Evolutionary conservation across 2,888 invertebrate species (phyloP), one percentile per base, ranked within the genome.

Genomic region (Acholoe squamosa): DNA sequence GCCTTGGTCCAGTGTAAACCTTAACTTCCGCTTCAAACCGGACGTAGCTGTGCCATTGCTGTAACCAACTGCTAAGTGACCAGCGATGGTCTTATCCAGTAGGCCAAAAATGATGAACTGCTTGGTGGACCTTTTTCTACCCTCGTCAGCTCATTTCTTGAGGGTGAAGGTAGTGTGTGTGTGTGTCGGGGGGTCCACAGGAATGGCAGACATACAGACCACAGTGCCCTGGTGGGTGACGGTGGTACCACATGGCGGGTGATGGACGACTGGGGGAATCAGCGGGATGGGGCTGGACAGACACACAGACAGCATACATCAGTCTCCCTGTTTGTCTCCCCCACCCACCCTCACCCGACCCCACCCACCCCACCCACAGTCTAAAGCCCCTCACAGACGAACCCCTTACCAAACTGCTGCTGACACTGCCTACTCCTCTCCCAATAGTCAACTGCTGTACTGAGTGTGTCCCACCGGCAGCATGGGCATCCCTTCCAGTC

Each of bases 231-330:
- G 54, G 86, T 28, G 56, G 54, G 54, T 5, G 86, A 16, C 52
- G 86, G 56, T 7, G 80, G 80, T 34, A 43, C 80, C 86, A 86
- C 86, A 86, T 86, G 86, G 86, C 86, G 52, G 31, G 86, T 86
- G 86, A 86, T 28, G 28, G 28, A 86, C 56, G 86, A 56, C n/a
- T 28, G 54, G 54, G 25, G 86, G 86, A 86, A 86, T 52, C 86
- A 54, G 86, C 56, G 86, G 86, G 86, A 86, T 31, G 86, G 52
- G 86, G 54, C 52, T 16, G 86, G 86, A 86, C 52, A 54, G 86
- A 86, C 86, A 86, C 43, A 43, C 86, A 86, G 86, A 86, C 86
- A 86, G 86, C 86, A 86, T 86, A 86, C 86, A 86, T 86, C 86
- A 54, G 86, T 80, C 84, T 52, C 54, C 31, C n/a, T 52, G 86